Conservation (phyloP, 2,888 invertebrate genomes). For the Diaprepes abbreviatus region DNA sequence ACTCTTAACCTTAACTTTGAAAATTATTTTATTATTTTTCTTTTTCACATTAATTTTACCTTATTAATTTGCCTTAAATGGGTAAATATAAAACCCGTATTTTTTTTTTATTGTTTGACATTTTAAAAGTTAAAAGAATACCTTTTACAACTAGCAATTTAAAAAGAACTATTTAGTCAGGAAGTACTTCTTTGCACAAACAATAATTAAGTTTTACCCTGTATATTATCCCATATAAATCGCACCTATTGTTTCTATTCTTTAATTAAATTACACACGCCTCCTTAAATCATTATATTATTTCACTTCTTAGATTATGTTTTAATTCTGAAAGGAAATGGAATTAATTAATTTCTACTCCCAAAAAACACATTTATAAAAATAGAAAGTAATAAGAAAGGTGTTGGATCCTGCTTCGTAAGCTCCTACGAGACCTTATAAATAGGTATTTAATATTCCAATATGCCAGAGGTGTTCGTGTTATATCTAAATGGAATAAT, state of each 20-base stretch:
- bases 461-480: neutral
- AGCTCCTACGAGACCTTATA: neutral
- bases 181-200: too few species aligned
- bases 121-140: too few species aligned
- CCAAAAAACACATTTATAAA: constrained; percentile 3
- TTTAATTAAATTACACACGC: neutral
- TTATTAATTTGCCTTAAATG: too few species aligned
- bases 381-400: neutral
- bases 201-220: too few species aligned
- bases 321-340: neutral
- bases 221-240: neutral
- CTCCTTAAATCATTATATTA: neutral
- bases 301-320: neutral
- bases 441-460: neutral
- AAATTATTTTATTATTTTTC: too few species aligned
- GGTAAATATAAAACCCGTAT: too few species aligned
- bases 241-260: neutral
- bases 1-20: too few species aligned
- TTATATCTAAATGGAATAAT: neutral
- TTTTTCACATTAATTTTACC: too few species aligned
- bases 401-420: neutral
- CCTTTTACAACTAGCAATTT: too few species aligned
- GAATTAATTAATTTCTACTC: neutral
- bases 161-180: too few species aligned
- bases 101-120: too few species aligned